Percentiles rank a stretch among this genome's conserved stretches.
Evolutionary conservation across 1,140 invertebrate genomes (phyloP).

Genomic region (Nebria ingens): DNA sequence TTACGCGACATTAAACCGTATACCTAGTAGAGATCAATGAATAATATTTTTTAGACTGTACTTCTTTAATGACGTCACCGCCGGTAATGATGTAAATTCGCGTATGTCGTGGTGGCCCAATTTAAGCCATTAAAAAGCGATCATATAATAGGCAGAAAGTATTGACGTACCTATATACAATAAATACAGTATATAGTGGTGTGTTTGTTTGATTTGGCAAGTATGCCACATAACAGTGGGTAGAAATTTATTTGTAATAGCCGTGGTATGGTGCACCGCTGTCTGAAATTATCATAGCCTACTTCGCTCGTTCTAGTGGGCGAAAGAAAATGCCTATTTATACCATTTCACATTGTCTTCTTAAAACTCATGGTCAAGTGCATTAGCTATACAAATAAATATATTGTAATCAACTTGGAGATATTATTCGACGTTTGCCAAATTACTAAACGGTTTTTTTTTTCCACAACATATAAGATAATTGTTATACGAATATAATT

Average conservation of each 20-base stretch:
- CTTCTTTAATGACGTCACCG: neutral
- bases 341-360: no score
- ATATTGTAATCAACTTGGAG: no score
- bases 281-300: no score
- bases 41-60: neutral
- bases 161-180: no score
- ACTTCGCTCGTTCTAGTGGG: neutral
- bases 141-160: no score
- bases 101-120: neutral
- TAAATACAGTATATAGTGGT: neutral
- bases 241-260: neutral
- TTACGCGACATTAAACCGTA: no score
- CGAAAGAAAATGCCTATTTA: neutral
- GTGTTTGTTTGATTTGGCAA: neutral
- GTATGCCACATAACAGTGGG: neutral
- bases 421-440: no score
- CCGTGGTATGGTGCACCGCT: neutral
- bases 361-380: no score
- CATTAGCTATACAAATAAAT: no score
- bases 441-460: no score
- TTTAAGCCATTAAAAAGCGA: neutral
- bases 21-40: neutral
- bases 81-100: neutral
- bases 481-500: no score
- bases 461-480: no score